Percentiles rank a stretch among this genome's conserved stretches.
Evolutionary conservation across 2,888 invertebrate species (phyloP).

Genomic region (Miltochrista miniata): DNA sequence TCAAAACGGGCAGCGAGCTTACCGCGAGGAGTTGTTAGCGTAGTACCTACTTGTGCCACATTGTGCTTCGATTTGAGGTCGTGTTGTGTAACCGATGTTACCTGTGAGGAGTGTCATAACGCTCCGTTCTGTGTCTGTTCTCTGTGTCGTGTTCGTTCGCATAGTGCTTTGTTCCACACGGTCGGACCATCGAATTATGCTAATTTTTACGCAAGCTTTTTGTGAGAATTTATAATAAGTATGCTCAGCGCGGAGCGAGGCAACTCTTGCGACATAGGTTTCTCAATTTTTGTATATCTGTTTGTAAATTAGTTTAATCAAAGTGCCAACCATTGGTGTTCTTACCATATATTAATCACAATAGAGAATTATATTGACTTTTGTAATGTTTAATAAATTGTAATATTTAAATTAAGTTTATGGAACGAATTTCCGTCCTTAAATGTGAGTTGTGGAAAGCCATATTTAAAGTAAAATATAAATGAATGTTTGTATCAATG

Average conservation of each 20-base stretch:
- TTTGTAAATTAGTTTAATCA: slow-evolving; percentile 18
- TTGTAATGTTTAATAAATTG: slow-evolving; percentile 16
- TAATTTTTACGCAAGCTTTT: slow-evolving; percentile 42
- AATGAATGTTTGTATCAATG: slow-evolving; percentile 44
- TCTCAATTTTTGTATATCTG: slow-evolving; percentile 21
- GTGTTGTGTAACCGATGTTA: slow-evolving; percentile 42
- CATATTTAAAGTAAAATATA: slow-evolving; percentile 50
- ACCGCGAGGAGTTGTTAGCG: slow-evolving; percentile 39
- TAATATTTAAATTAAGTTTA: slow-evolving; percentile 26
- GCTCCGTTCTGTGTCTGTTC: background rate
- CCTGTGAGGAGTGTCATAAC: slow-evolving; percentile 38
- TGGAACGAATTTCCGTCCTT: slow-evolving; percentile 60
- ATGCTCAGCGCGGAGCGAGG: slow-evolving; percentile 30
- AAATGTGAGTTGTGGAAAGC: slow-evolving; percentile 39
- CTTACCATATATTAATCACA: slow-evolving; percentile 32
- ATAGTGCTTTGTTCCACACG: slow-evolving; percentile 25
- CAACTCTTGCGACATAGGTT: slow-evolving; percentile 30
- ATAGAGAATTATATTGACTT: slow-evolving; percentile 17
- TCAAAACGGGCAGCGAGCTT: slow-evolving; percentile 51
- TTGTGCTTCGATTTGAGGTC: slow-evolving; percentile 44
- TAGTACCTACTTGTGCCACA: slow-evolving; percentile 42
- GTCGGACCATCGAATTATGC: slow-evolving; percentile 40
- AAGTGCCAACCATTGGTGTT: slow-evolving; percentile 37
- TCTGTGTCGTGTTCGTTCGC: slow-evolving; percentile 20
- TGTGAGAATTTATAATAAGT: slow-evolving; percentile 28